Conservation (phyloP, 2,888 invertebrate genomes). For the Caprella mutica region DNA sequence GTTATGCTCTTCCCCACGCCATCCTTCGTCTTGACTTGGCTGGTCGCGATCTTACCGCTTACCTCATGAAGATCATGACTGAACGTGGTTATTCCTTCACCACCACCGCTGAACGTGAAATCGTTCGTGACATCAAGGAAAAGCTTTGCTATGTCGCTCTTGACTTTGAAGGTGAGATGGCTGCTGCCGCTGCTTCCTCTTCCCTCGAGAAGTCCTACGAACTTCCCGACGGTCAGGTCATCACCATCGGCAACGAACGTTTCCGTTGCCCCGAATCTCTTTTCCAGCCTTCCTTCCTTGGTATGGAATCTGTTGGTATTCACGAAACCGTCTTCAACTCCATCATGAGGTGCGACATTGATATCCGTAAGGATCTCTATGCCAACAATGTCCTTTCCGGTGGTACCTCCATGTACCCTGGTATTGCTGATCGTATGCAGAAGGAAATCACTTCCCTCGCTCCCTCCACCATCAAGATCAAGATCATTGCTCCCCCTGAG, state of each 20-base stretch:
- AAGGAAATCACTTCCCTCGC: too few species aligned
- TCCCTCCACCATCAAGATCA: too few species aligned
- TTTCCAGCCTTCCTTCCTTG: slow-evolving; percentile 57
- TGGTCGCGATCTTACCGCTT: slow-evolving; percentile 3
- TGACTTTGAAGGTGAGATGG: slow-evolving; percentile 35
- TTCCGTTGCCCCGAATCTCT: too few species aligned
- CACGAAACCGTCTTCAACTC: slow-evolving; percentile 20
- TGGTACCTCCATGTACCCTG: slow-evolving; percentile 27
- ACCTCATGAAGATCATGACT: slow-evolving; percentile 78
- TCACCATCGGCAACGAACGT: slow-evolving; percentile 82
- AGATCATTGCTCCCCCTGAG: too few species aligned
- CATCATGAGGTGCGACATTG: slow-evolving; percentile 33
- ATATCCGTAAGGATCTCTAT: slow-evolving; percentile 36
- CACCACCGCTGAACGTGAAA: slow-evolving; percentile 32
- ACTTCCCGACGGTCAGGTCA: too few species aligned
- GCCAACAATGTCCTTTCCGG: slow-evolving; percentile 32
- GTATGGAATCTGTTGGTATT: slow-evolving; percentile 16
- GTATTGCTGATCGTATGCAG: slow-evolving; percentile 29
- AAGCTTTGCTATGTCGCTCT: slow-evolving; percentile 32
- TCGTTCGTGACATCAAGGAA: too few species aligned
- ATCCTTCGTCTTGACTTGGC: slow-evolving; percentile 12
- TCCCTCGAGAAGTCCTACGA: slow-evolving; percentile 83
- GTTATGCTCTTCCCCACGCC: slow-evolving; percentile 23
- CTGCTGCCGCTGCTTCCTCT: slow-evolving; percentile 67
- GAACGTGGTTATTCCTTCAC: too few species aligned